Evolutionary conservation across 1,140 invertebrate genomes (phyloP), one percentile per base, ranked within the genome.

Genomic region (Diuraphis noxia): DNA sequence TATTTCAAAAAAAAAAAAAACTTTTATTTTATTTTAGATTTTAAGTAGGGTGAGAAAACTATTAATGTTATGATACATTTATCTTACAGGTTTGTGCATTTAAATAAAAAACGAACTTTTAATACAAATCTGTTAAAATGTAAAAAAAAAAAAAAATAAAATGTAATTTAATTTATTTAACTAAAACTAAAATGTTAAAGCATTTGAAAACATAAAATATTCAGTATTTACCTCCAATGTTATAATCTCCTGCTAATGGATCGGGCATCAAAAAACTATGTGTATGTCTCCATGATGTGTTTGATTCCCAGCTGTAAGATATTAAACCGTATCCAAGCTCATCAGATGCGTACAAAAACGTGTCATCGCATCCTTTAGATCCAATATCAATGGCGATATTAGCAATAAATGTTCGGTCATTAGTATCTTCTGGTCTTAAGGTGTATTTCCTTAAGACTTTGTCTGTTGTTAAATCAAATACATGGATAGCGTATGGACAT

Each of bases 221-320:
- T 38, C 25, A 40, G 10, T 86, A 13, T 49, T 38, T 91, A 91
- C 89, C 88, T 40, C 86, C 86, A 8, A 92, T 41, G 21, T 81
- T 88, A 38, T 52, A 92, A 72, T 92, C 92, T 92, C 97, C 96
- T 36, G 95, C 94, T 5, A 97, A 93, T 0, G 97, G 97, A 93
- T 97, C 97, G 0, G 97, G 97, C 94, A 96, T 95, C 93, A 97
- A 97, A 93, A 95, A 97, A 88, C 96, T 96, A 92, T 97, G 97
- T 25, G 93, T 94, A 3, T 94, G 94, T 92, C 97, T 95, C 97
- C 97, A 97, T 3, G 96, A 97, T 92, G 95, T 96, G 93, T 97
- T 96, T 92, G 95, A 93, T 92, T 95, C 94, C 95, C 96, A 97
- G 0, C 96, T 97, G 93, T 97, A 97, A 6, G 96, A 95, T 56